phyloP scores from a whole-genome alignment of 2,888 invertebrate species.

The Boloria euphrosyne region DNA sequence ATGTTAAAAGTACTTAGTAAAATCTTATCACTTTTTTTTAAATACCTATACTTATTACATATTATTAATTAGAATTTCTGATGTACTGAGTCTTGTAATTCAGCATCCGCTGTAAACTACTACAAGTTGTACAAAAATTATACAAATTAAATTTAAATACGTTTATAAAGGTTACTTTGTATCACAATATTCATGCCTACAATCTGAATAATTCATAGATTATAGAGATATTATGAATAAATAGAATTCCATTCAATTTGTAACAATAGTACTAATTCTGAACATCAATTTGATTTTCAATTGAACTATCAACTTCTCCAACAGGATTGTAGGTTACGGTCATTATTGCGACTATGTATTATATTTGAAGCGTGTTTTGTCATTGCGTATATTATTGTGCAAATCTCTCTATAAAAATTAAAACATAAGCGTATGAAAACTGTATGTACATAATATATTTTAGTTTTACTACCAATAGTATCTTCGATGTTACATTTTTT shows the following conservation, averaged over 20 bases:
- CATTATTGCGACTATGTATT: conserved; percentile 21
- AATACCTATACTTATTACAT: too few relatives aligned
- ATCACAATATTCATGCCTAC: conserved; percentile 10
- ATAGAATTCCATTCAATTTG: conserved; percentile 23
- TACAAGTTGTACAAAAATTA: too few relatives aligned
- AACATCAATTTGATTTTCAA: conserved; percentile 27
- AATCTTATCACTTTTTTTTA: too few relatives aligned
- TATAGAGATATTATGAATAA: conserved; percentile 18
- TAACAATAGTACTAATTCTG: conserved; percentile 27
- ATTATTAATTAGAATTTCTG: too few relatives aligned
- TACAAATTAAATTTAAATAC: too few relatives aligned
- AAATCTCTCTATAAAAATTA: not conserved
- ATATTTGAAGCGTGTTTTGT: conserved; percentile 9
- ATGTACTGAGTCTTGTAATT: too few relatives aligned
- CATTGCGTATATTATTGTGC: not conserved
- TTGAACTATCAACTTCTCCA: conserved; percentile 25
- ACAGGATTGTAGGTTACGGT: conserved; percentile 19
- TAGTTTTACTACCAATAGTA: too few relatives aligned
- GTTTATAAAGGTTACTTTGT: not conserved
- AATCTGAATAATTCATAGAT: conserved; percentile 23
- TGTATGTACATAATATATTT: too few relatives aligned
- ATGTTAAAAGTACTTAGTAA: too few relatives aligned
- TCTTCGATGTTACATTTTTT: too few relatives aligned
- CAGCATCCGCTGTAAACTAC: too few relatives aligned
- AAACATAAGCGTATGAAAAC: too few relatives aligned